Evolutionary conservation across 2,797 vertebrate species (phyloP).

Genomic region (Synaphobranchus kaupii): DNA sequence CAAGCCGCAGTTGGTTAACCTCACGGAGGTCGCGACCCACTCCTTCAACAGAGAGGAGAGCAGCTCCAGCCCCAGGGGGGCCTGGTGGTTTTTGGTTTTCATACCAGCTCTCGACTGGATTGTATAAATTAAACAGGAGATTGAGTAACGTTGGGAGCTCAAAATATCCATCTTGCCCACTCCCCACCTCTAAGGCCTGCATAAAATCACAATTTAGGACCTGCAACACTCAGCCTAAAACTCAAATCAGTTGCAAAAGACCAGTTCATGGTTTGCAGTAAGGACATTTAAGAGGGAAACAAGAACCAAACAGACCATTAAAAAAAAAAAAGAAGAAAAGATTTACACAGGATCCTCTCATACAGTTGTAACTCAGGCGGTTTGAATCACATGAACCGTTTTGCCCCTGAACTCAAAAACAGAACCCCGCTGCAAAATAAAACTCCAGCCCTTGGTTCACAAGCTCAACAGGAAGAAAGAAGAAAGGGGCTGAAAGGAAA

Average conservation of each 20-base stretch:
- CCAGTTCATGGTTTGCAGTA: conserved; percentile 66
- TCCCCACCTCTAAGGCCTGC: conserved; percentile 14
- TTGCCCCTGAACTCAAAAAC: neutral
- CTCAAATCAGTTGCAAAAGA: conserved; percentile 59
- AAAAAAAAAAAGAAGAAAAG: neutral
- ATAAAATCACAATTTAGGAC: neutral
- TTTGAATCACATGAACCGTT: neutral
- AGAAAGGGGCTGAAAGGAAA: neutral
- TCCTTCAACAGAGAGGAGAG: conserved; percentile 36
- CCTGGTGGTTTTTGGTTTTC: conserved; percentile 32
- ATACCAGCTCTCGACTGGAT: conserved; percentile 25
- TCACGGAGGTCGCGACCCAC: conserved; percentile 60
- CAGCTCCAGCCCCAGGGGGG: conserved; percentile 19
- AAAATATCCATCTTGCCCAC: conserved; percentile 12
- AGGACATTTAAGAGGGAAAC: conserved; percentile 35
- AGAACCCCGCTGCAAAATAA: neutral
- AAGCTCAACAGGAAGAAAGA: neutral
- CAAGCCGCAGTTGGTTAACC: conserved; percentile 65
- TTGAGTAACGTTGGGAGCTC: conserved; percentile 5
- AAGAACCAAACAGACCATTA: neutral
- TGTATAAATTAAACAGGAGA: conserved; percentile 23
- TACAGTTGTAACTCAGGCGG: conserved; percentile 43
- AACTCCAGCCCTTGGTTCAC: neutral
- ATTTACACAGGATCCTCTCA: neutral
- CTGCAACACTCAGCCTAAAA: neutral